These are phyloP conservation scores for Chiroxiphia lanceolata DNA, from an alignment of 2,797 vertebrate genomes.

Conservation along the genomic window DNA sequence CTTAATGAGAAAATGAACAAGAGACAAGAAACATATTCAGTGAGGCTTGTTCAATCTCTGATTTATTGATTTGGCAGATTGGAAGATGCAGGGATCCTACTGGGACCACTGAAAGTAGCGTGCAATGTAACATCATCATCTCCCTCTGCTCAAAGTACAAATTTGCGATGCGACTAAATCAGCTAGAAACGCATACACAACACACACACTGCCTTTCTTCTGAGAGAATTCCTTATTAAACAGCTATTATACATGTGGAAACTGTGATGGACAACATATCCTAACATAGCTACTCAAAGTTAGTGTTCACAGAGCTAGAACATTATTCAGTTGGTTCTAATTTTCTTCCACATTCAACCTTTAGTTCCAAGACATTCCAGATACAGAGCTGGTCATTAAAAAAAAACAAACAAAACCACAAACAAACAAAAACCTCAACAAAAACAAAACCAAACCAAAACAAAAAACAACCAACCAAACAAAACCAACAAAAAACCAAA, in stretches of 20 bases:
- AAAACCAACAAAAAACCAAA: too few relatives aligned
- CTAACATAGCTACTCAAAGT: background rate
- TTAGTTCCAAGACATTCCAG: background rate
- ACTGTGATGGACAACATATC: background rate
- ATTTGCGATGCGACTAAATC: background rate
- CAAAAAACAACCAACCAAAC: too few relatives aligned
- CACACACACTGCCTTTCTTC: background rate
- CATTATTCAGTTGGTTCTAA: background rate
- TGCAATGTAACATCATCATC: background rate
- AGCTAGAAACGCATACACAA: background rate
- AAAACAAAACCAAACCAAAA: too few relatives aligned
- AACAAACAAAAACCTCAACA: too few relatives aligned
- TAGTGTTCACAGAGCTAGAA: background rate
- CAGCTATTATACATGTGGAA: background rate
- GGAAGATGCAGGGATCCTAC: background rate
- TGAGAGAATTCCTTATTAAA: background rate
- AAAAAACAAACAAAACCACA: background rate
- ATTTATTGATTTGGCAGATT: conserved; percentile 4
- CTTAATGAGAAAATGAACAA: conserved; percentile 11
- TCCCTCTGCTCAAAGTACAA: background rate
- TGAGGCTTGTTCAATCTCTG: conserved; percentile 3
- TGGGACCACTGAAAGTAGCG: background rate
- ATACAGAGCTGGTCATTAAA: background rate
- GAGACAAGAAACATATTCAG: background rate
- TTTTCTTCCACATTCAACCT: background rate